phyloP scores from a whole-genome alignment of 2,797 vertebrate species.

The Acomys russatus region DNA sequence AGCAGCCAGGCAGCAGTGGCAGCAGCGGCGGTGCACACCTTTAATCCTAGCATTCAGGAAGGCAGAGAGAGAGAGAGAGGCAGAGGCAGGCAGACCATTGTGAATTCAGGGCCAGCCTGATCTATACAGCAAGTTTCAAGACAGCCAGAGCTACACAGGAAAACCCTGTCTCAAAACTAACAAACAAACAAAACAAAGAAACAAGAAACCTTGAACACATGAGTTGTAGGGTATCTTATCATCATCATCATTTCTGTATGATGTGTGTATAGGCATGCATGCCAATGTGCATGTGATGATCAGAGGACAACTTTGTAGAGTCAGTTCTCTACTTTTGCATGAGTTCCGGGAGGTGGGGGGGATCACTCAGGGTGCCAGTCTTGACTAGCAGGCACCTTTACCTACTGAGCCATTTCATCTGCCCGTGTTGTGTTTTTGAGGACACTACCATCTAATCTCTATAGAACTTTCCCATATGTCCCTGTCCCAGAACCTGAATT shows the following conservation, averaged over 20 bases:
- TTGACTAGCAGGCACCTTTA: background rate
- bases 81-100: background rate
- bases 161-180: background rate
- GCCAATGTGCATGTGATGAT: background rate
- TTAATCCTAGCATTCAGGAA: background rate
- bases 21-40: background rate
- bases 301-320: background rate
- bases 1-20: background rate
- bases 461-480: background rate
- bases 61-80: background rate
- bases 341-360: too few relatives aligned
- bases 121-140: background rate
- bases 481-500: background rate
- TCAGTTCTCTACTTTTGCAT: background rate
- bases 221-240: background rate
- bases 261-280: background rate
- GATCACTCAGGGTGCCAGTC: background rate
- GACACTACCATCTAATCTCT: background rate
- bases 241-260: background rate
- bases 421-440: background rate
- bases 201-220: slow-evolving; percentile 12
- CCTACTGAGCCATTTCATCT: background rate
- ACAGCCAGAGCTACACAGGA: background rate
- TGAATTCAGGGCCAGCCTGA: background rate
- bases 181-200: background rate